These are phyloP conservation scores for Phainopepla nitens DNA, from an alignment of 2,113 vertebrate genomes.

Conservation along the genomic window DNA sequence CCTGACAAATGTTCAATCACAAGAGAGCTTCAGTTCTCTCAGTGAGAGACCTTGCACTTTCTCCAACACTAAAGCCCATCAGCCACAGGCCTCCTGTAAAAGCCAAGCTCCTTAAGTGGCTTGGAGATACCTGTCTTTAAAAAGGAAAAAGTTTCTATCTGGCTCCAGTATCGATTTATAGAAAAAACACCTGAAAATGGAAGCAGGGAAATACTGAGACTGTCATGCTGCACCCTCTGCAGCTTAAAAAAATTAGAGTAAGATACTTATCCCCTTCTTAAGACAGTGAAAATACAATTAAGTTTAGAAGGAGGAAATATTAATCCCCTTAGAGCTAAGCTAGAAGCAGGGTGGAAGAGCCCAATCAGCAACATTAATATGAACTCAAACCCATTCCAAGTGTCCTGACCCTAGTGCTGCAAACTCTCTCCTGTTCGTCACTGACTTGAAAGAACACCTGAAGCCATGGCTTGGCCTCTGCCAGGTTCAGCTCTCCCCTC, in stretches of 20 bases:
- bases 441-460: background rate
- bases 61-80: background rate
- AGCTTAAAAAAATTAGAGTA: background rate
- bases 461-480: accelerated
- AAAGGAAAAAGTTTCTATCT: background rate
- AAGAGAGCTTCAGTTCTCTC: background rate
- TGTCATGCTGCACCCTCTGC: background rate
- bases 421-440: background rate
- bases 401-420: background rate
- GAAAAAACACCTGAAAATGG: background rate
- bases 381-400: background rate
- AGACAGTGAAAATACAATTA: background rate
- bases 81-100: background rate
- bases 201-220: background rate
- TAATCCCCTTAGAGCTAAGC: background rate
- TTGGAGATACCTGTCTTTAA: background rate
- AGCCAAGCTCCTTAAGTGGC: background rate
- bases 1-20: background rate
- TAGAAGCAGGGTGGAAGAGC: background rate
- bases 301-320: background rate
- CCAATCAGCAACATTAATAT: background rate
- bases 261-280: background rate
- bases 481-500: background rate
- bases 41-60: background rate
- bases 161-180: background rate